Base-by-base conservation (phyloP, 2,113 vertebrate genomes). In the Limanda limanda region DNA sequence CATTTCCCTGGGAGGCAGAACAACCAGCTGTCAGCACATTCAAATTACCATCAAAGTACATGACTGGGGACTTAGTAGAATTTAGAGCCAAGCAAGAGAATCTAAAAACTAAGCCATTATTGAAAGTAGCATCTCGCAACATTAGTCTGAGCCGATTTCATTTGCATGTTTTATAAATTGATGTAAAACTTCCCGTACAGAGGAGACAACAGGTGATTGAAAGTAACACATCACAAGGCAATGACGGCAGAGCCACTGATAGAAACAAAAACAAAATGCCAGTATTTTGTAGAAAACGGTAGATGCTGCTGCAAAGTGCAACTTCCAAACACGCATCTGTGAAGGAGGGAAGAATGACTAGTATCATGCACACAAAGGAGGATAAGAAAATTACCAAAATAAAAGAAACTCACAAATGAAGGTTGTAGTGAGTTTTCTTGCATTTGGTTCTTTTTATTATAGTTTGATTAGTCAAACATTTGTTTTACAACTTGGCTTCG, bases 1-100 rank as follows among this genome's bases (percentile, higher is more conserved):
- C 97, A 98, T 84, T 96, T 98, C 96, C 97, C 97, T 98, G 27
- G 20, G 85, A 63, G 12, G 59, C 45, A 13, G 5, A 69, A 55
- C 51, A 37, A 5, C 3, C 13, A 9, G 63, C 1, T 1, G 42
- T 8, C 15, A 9, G 27, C 40, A 27, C 21, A 48, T 40, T 40
- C 12, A 13, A 8, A 5, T 35, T 42, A 27, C 25, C 2, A 27
- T 4, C 31, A 31, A 31, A 31, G 31, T 31, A 58, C 8, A 27
- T 31, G 31, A 1, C 24, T 15, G 5, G 4, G 27, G 5, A 1
- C 5, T 9, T 15, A 31, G 31, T 14, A 59, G 24, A 57, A 9
- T 10, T 9, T 54, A 51, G 5, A 51, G 47, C 15, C 47, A 51
- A 18, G 18, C 47, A 51, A 18, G 15, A 51, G 47, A 51, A 17